A percentile compares a stretch with the other conserved stretches of the same genome.
phyloP scores from a whole-genome alignment of 2,113 vertebrate genomes.

The Donacobius atricapilla region DNA sequence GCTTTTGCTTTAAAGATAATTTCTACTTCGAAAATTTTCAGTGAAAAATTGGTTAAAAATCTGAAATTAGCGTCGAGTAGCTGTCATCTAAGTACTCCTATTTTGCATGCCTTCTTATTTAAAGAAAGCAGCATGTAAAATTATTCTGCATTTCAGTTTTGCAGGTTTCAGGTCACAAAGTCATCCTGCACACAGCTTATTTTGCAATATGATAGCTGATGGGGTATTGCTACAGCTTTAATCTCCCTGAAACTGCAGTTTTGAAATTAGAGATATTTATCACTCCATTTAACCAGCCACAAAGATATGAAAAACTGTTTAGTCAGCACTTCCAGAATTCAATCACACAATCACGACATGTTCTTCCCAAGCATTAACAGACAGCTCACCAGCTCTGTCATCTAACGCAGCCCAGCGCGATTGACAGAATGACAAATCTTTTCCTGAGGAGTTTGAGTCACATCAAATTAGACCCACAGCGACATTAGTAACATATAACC shows the following conservation, averaged over 20 bases:
- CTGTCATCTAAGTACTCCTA: not conserved
- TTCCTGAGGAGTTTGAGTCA: not conserved
- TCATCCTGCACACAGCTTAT: not conserved
- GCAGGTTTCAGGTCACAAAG: not conserved
- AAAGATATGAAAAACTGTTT: not conserved
- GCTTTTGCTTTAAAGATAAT: not conserved
- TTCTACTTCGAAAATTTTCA: not conserved
- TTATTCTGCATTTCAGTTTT: not conserved
- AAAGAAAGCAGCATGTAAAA: not conserved
- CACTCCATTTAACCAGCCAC: not conserved
- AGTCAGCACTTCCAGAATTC: conserved; percentile 9
- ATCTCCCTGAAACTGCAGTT: conserved; percentile 18
- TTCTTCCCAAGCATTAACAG: not conserved
- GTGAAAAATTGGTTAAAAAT: not conserved
- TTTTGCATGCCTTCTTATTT: not conserved
- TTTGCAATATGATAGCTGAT: not conserved
- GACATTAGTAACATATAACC: conserved; percentile 4
- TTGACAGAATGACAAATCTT: conserved; percentile 37
- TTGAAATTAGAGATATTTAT: conserved; percentile 26
- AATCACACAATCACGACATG: not conserved
- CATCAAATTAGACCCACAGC: conserved; percentile 26
- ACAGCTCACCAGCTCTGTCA: not conserved
- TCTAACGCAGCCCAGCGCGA: not conserved
- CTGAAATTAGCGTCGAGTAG: not conserved
- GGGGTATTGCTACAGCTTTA: not conserved